Conservation (phyloP, 2,797 vertebrate genomes). For the Lagorchestes hirsutus region DNA sequence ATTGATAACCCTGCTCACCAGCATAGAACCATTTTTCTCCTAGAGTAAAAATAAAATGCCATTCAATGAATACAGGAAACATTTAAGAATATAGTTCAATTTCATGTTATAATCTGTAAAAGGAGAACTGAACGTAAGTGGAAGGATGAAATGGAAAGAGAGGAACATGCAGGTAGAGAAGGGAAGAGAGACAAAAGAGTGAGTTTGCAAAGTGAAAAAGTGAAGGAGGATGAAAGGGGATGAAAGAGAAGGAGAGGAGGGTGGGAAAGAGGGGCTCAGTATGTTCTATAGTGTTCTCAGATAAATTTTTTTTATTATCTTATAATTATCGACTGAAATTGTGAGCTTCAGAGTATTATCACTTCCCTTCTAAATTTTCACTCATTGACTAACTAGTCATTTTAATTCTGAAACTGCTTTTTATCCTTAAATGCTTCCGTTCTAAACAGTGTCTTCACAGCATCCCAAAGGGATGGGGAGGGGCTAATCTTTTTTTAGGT, state of each 20-base stretch:
- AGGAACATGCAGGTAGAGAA: not conserved
- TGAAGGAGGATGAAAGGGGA: not conserved
- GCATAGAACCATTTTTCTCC: not conserved
- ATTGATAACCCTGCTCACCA: not conserved
- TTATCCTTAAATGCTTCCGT: conserved; percentile 7
- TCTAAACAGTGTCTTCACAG: not conserved
- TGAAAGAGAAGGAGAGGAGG: not conserved
- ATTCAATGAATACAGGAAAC: not conserved
- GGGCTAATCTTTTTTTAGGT: conserved; percentile 34
- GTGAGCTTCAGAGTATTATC: not conserved
- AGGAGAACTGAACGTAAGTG: not conserved
- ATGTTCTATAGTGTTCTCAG: not conserved
- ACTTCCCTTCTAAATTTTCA: conserved; percentile 46
- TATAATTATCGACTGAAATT: not conserved
- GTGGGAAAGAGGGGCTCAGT: not conserved
- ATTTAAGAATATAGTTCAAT: not conserved
- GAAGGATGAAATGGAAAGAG: not conserved
- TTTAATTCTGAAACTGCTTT: not conserved
- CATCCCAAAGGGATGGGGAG: not conserved
- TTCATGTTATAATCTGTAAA: not conserved
- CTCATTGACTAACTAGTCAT: conserved; percentile 22
- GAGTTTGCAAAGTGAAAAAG: not conserved
- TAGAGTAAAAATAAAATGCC: not conserved
- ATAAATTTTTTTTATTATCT: not conserved
- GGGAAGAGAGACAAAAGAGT: not conserved